A percentile compares a stretch with the other conserved stretches of the same genome.
Evolutionary conservation across 1,140 invertebrate genomes (phyloP).

Genomic region (Drosophila pallidifrons): DNA sequence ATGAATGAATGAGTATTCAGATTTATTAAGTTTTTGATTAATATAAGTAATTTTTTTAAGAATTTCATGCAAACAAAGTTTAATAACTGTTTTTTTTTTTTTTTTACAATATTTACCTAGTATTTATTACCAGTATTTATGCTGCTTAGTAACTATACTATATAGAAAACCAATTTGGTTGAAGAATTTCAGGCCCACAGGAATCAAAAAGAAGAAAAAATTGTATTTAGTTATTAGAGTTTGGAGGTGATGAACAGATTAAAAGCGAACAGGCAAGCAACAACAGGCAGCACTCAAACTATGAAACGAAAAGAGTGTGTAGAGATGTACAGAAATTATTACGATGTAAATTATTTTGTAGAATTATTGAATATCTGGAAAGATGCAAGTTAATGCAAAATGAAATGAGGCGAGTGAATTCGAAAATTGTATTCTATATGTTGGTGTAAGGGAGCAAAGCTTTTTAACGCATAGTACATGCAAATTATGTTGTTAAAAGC

Average conservation of each 20-base stretch:
- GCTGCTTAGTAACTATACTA: conserved; percentile 80
- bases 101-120: conserved; percentile 69
- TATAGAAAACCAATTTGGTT: conserved; percentile 33
- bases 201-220: conserved; percentile 50
- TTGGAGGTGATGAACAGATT: conserved; percentile 61
- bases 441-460: conserved; percentile 19
- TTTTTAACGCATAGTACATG: conserved; percentile 50
- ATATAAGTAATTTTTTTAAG: neutral
- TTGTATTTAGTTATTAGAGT: conserved; percentile 42
- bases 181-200: conserved; percentile 22
- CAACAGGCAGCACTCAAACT: conserved; percentile 78
- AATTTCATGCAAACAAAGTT: neutral
- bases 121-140: conserved; percentile 71
- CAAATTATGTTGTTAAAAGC: conserved; percentile 53
- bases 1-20: neutral
- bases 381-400: conserved; percentile 25
- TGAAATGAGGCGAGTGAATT: conserved; percentile 47
- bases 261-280: conserved; percentile 83
- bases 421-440: conserved; percentile 7
- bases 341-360: neutral
- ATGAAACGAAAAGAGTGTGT: conserved; percentile 24
- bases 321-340: conserved; percentile 8
- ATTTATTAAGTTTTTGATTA: neutral
- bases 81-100: neutral
- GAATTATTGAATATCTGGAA: conserved; percentile 12